A percentile compares a stretch with the other conserved stretches of the same genome.
These are phyloP conservation scores for Parnassius apollo DNA, from an alignment of 2,888 invertebrate genomes.

Conservation along the genomic window DNA sequence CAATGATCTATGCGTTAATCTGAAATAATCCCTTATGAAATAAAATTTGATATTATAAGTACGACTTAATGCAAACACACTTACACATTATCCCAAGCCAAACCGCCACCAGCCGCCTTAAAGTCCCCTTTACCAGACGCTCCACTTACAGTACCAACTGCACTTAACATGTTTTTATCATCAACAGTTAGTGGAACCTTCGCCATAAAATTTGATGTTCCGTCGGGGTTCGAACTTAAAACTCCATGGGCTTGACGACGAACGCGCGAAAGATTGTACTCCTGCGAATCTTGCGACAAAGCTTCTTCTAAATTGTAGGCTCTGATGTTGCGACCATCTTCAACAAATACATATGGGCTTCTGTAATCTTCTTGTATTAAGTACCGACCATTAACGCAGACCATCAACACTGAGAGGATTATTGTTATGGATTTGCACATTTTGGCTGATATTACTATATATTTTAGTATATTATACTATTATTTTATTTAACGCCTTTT, in stretches of 20 bases:
- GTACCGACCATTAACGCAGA: constrained; percentile 1
- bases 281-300: background rate
- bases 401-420: background rate
- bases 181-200: constrained; percentile 36
- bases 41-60: too few relatives aligned
- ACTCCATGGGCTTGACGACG: constrained; percentile 5
- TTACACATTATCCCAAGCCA: constrained; percentile 27
- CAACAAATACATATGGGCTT: background rate
- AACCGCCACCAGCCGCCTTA: constrained; percentile 38
- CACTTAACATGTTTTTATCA: constrained; percentile 36
- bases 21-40: too few relatives aligned
- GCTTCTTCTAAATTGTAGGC: background rate
- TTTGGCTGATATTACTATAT: background rate
- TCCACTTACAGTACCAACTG: constrained; percentile 32
- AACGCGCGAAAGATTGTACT: constrained; percentile 1
- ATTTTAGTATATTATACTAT: too few relatives aligned
- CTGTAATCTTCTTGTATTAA: constrained; percentile 5
- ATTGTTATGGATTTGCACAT: constrained; percentile 1
- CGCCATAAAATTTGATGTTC: constrained; percentile 33
- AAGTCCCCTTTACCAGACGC: constrained; percentile 34
- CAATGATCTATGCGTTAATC: too few relatives aligned
- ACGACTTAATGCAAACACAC: too few relatives aligned
- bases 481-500: background rate
- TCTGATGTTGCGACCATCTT: constrained; percentile 1
- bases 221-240: constrained; percentile 35